Evolutionary conservation across 2,888 invertebrate species (phyloP), one percentile per base, ranked within the genome.

Genomic region (Platerodrilus igneus): DNA sequence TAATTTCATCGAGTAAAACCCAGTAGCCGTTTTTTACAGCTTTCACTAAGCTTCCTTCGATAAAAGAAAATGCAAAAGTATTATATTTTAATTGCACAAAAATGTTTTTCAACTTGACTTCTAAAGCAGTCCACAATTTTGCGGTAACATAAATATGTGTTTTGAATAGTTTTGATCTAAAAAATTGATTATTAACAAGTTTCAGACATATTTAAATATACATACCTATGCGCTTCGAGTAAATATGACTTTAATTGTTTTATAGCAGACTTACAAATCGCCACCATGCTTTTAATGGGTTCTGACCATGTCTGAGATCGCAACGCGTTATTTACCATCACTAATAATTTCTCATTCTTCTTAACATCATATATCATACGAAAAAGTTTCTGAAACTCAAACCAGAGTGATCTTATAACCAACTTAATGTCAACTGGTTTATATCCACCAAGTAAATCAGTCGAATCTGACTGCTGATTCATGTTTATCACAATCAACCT

Each of bases 381-480:
- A 59, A 97, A 96, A 0, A 94, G 64, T 3, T 76, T 64, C 62
- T 93, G 86, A 64, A 93, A 97, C 56, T 91, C 86, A 20, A 79
- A 77, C 55, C 81, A 78, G 23, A 96, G 73, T 0, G 95, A 93
- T 30, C 77, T 72, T 15, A 97, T 77, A 0, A 94, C 75, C 56
- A 83, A 83, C 58, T 85, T 86, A 7, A 95, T 66, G 63, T 96
- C 93, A 0, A 96, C 90, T 0, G 99, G 99, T 67, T 96, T 97
- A 62, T 89, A 91, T 47, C 99, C 97, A 38, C 99, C 99, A 0
- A 99, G 75, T 21, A 99, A 75, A 71, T 99, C 99, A 0, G 92
- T 85, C 5, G 90, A 90, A 68, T 99, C 99, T 27, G 94, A 96
- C 62, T 99, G 97, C 61, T 99, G 96, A 62, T 96, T 99, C 90